These are phyloP conservation scores for Emesis russula DNA, from an alignment of 2,888 invertebrate species.

Conservation along the genomic window DNA sequence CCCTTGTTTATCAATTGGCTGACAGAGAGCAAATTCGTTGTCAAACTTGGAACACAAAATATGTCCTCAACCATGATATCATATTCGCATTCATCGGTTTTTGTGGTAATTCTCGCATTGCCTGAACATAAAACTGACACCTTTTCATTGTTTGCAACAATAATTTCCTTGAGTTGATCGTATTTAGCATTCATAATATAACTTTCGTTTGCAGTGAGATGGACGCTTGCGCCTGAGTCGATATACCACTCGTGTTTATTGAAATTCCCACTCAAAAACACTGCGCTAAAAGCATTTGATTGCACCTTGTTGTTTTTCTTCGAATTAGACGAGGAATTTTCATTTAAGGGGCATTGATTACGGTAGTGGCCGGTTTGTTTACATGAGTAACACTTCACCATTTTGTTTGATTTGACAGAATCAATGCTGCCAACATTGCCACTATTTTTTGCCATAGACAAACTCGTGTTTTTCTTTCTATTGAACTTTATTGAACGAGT, in stretches of 20 bases:
- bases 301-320: background rate
- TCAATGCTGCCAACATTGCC: conserved; percentile 2
- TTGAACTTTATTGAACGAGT: conserved; percentile 6
- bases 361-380: conserved; percentile 43
- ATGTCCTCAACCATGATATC: conserved; percentile 42
- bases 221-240: conserved; percentile 56
- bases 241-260: conserved; percentile 59
- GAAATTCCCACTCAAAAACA: conserved; percentile 52
- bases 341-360: background rate
- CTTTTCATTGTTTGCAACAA: conserved; percentile 64
- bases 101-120: conserved; percentile 42
- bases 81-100: background rate
- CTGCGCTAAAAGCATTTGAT: conserved; percentile 40
- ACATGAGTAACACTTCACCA: conserved; percentile 28
- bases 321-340: background rate
- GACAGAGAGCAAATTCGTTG: conserved; percentile 61
- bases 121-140: conserved; percentile 61
- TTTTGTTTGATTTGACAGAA: background rate
- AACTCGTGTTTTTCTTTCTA: conserved; percentile 12
- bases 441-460: background rate
- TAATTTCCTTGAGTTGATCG: conserved; percentile 54
- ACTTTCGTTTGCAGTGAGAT: conserved; percentile 32
- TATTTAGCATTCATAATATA: conserved; percentile 32
- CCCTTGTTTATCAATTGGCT: conserved; percentile 61
- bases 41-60: conserved; percentile 61